Conservation (phyloP, 2,888 invertebrate species). For the Cantharis lateralis region DNA sequence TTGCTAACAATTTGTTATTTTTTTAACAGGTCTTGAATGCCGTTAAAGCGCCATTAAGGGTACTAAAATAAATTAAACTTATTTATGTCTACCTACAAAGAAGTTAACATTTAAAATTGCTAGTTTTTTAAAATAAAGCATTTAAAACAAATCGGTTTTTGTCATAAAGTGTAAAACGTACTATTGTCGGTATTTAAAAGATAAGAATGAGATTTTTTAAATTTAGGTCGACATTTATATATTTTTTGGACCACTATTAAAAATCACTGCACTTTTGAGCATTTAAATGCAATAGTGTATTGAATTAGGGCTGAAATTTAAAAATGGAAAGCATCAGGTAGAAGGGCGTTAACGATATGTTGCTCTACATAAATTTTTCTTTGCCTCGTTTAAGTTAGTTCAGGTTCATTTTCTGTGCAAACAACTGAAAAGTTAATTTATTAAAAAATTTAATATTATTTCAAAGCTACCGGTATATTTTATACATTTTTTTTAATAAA, state of each 20-base stretch:
- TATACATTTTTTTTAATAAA: conserved; percentile 16
- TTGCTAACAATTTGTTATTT: not conserved
- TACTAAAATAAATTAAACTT: not conserved
- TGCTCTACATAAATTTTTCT: conserved; percentile 49
- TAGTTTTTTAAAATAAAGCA: not conserved
- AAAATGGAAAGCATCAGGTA: conserved; percentile 42
- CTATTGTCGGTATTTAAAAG: conserved; percentile 42
- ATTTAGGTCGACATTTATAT: conserved; percentile 47
- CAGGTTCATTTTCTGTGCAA: conserved; percentile 49
- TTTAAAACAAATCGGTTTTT: conserved; percentile 5
- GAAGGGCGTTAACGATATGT: conserved; percentile 46
- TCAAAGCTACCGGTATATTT: conserved; percentile 35
- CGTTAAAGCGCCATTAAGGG: not conserved
- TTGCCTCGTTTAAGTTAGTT: conserved; percentile 44
- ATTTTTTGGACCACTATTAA: conserved; percentile 23
- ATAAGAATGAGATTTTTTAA: conserved; percentile 45
- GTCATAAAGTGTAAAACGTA: conserved; percentile 39
- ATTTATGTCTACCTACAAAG: not conserved
- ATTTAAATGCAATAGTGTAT: not conserved
- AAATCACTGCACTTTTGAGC: conserved; percentile 3
- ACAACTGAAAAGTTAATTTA: conserved; percentile 45
- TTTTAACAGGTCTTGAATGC: not conserved
- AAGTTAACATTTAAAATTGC: not conserved
- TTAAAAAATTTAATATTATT: conserved; percentile 31
- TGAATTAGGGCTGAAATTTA: conserved; percentile 27